Percentiles rank a stretch among this genome's conserved stretches.
These are phyloP conservation scores for human DNA, from an alignment of 2,113 vertebrate genomes.

Conservation along the genomic window DNA sequence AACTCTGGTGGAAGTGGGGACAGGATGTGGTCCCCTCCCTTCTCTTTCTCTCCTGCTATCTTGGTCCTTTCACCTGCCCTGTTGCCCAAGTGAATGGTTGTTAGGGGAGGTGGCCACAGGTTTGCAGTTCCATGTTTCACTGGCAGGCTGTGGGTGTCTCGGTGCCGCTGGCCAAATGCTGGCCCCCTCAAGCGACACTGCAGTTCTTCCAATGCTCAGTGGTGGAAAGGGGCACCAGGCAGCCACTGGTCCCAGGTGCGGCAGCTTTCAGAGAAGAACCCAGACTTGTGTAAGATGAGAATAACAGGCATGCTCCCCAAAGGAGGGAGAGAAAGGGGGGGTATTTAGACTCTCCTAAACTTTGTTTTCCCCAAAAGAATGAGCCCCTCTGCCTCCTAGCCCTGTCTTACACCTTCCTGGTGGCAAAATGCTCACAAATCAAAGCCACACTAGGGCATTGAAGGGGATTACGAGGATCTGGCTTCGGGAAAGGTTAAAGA, in stretches of 20 bases:
- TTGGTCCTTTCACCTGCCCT: not conserved
- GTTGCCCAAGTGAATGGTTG: not conserved
- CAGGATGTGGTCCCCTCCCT: no score
- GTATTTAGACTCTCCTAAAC: not conserved
- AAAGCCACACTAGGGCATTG: not conserved
- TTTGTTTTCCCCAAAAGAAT: not conserved
- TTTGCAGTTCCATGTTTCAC: not conserved
- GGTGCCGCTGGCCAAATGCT: not conserved
- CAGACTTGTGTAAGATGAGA: not conserved
- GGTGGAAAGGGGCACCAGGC: not conserved
- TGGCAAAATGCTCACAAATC: not conserved
- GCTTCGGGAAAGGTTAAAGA: not conserved
- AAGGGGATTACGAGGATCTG: not conserved
- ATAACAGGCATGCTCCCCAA: not conserved
- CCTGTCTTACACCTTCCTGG: not conserved
- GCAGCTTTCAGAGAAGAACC: not conserved
- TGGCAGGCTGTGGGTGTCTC: not conserved
- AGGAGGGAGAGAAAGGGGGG: not conserved
- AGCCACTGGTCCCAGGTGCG: not conserved
- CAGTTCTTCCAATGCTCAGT: not conserved
- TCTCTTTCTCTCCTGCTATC: not conserved
- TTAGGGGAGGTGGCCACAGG: not conserved
- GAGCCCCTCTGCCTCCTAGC: not conserved
- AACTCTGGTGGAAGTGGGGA: not conserved
- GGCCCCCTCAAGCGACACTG: not conserved